Evolutionary conservation across 2,888 invertebrate species (phyloP).

Genomic region (Ophioninae sp.): DNA sequence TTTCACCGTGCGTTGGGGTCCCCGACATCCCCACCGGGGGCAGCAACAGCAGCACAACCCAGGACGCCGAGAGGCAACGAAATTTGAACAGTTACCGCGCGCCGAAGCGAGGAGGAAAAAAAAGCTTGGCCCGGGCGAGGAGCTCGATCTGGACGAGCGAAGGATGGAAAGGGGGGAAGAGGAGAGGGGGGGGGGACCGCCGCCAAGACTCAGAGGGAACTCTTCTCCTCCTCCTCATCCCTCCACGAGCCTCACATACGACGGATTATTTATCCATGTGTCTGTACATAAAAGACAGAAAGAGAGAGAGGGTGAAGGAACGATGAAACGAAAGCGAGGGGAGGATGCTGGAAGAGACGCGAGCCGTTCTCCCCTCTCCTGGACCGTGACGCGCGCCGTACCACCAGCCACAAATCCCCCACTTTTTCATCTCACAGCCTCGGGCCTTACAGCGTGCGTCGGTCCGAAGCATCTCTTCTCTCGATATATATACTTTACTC

Average conservation of each 20-base stretch:
- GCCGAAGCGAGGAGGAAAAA: conserved; percentile 60
- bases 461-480: conserved; percentile 63
- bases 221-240: conserved; percentile 58
- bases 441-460: conserved; percentile 69
- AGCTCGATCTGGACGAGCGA: conserved; percentile 56
- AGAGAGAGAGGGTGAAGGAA: conserved; percentile 58
- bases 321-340: conserved; percentile 64
- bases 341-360: conserved; percentile 75
- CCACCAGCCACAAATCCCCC: conserved; percentile 70
- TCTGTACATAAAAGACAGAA: conserved; percentile 34
- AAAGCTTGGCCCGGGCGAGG: conserved; percentile 58
- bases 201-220: conserved; percentile 52
- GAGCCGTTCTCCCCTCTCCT: conserved; percentile 77
- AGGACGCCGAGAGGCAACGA: conserved; percentile 69
- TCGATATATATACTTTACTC: conserved; percentile 61
- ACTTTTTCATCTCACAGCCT: conserved; percentile 59
- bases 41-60: conserved; percentile 63
- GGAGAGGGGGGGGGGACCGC: conserved; percentile 40
- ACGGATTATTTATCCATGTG: conserved; percentile 41
- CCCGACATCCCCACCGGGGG: conserved; percentile 69
- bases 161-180: too few species aligned
- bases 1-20: conserved; percentile 68
- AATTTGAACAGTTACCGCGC: conserved; percentile 79
- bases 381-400: conserved; percentile 78
- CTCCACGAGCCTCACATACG: conserved; percentile 47